A percentile compares a stretch with the other conserved stretches of the same genome.
These are phyloP conservation scores for Diadophis punctatus DNA, from an alignment of 2,113 vertebrate genomes.

Conservation along the genomic window DNA sequence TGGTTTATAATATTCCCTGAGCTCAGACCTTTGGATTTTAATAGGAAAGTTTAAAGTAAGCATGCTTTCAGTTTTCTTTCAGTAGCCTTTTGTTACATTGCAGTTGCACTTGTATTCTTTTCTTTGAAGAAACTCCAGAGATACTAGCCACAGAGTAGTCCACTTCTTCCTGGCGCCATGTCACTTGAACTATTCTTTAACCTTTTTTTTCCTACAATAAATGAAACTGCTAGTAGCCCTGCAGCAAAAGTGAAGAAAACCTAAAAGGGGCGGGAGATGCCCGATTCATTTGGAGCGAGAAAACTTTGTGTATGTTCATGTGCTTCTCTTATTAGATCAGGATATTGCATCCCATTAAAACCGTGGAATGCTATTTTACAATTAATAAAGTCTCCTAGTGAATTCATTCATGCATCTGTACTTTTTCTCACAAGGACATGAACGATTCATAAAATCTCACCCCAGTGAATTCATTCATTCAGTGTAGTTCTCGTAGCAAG, in stretches of 20 bases:
- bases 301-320: background rate
- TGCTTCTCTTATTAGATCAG: background rate
- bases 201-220: background rate
- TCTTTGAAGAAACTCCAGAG: background rate
- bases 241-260: background rate
- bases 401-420: background rate
- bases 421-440: background rate
- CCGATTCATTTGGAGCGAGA: background rate
- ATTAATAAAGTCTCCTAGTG: background rate
- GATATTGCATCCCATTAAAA: conserved; percentile 34
- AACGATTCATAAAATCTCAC: background rate
- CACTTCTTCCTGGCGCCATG: background rate
- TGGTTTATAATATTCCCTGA: background rate
- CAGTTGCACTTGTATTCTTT: background rate
- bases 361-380: background rate
- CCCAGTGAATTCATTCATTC: background rate
- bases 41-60: background rate
- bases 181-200: background rate
- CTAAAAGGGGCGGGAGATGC: background rate
- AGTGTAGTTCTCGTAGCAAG: background rate
- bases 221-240: background rate
- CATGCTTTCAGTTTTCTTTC: background rate
- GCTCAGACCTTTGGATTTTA: background rate
- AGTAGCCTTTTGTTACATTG: background rate
- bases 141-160: background rate